Conservation (phyloP, 2,888 invertebrate genomes). For the Crossocerus cetratus region DNA sequence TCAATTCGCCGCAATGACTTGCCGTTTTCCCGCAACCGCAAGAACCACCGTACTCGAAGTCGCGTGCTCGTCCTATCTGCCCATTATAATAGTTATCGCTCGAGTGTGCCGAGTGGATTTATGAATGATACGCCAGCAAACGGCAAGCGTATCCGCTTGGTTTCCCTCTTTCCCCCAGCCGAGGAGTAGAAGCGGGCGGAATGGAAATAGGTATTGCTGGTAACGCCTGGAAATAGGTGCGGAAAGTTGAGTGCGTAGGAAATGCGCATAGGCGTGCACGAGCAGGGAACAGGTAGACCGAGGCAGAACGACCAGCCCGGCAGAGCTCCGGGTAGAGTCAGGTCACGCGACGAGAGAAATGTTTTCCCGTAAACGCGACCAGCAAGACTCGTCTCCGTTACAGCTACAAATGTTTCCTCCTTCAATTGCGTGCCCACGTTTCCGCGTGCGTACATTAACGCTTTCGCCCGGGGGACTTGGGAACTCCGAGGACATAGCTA, state of each 20-base stretch:
- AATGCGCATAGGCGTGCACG: conserved; percentile 23
- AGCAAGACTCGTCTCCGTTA: conserved; percentile 35
- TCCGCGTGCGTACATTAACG: conserved; percentile 3
- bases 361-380: conserved; percentile 43
- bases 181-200: neutral
- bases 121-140: neutral
- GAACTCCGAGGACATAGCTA: neutral
- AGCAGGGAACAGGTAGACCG: conserved; percentile 20
- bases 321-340: conserved; percentile 6
- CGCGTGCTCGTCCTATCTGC: conserved; percentile 28
- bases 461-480: no score
- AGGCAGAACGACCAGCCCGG: conserved; percentile 6
- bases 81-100: conserved; percentile 30
- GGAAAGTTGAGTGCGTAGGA: conserved; percentile 19
- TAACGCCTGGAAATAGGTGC: conserved; percentile 3
- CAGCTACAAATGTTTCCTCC: conserved; percentile 38
- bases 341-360: conserved; percentile 46
- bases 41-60: conserved; percentile 22
- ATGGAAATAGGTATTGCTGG: neutral
- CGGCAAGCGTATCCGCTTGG: neutral
- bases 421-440: conserved; percentile 27
- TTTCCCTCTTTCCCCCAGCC: neutral
- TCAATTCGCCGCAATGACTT: neutral
- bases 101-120: neutral
- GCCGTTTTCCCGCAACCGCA: conserved; percentile 21